Evolutionary conservation across 1,140 invertebrate genomes (phyloP).

Genomic region (Eumaeus atala): DNA sequence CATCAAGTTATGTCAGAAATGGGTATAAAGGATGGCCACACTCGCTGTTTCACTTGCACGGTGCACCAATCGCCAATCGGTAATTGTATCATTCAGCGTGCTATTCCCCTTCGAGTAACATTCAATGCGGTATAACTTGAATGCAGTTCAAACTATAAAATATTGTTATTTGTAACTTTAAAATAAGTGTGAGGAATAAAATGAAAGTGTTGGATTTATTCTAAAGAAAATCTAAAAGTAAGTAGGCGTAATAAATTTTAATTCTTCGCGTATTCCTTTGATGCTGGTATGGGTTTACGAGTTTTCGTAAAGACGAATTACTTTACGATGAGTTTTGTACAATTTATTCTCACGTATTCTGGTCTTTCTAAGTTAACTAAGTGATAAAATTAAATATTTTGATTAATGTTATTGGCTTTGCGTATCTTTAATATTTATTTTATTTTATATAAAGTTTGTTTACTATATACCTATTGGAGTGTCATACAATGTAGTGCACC

Average conservation of each 20-base stretch:
- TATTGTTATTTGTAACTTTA: conserved; percentile 6
- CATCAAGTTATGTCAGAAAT: neutral
- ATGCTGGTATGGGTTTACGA: conserved; percentile 5
- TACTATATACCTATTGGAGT: neutral
- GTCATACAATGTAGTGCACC: too few species aligned
- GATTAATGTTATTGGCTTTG: neutral
- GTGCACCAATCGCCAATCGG: conserved; percentile 7
- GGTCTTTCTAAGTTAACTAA: neutral
- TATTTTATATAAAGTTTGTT: conserved; percentile 3
- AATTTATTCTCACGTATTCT: conserved; percentile 3
- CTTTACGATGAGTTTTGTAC: conserved; percentile 6
- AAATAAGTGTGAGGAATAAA: neutral
- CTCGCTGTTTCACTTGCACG: neutral
- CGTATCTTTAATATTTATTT: neutral
- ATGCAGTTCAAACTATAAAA: neutral
- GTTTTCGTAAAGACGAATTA: conserved; percentile 9
- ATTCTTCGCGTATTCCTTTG: neutral
- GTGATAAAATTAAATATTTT: neutral
- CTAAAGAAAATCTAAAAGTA: neutral
- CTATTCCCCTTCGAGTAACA: neutral
- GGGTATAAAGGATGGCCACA: conserved; percentile 1
- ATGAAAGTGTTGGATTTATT: neutral
- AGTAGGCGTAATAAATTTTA: neutral
- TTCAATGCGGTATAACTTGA: neutral
- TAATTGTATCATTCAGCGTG: conserved; percentile 6